These are phyloP conservation scores for Piaya cayana DNA, from an alignment of 2,113 vertebrate genomes.

Conservation along the genomic window DNA sequence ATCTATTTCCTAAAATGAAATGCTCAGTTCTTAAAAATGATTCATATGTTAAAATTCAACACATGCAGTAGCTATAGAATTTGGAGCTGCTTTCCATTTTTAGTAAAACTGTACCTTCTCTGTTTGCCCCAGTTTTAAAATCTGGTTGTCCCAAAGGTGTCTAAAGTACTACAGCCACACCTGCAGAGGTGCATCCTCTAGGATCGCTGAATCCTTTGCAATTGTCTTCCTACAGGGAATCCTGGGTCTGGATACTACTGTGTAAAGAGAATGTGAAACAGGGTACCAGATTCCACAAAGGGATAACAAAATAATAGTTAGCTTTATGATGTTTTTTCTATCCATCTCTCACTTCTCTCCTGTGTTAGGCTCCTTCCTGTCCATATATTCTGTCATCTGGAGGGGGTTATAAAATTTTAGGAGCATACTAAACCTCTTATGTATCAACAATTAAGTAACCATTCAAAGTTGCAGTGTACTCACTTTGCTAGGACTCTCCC, in stretches of 20 bases:
- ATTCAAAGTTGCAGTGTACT: background rate
- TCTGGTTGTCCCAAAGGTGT: background rate
- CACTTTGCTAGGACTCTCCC: background rate
- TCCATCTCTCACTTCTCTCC: background rate
- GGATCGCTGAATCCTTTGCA: background rate
- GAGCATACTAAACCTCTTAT: background rate
- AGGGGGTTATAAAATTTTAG: background rate
- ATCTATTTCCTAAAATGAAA: background rate
- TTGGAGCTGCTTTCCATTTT: background rate
- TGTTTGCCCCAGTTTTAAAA: background rate
- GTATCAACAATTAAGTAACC: background rate
- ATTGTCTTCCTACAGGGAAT: accelerated
- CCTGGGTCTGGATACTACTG: background rate
- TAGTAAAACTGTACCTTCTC: background rate
- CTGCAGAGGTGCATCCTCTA: background rate
- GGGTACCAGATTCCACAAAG: background rate
- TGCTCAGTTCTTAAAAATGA: background rate
- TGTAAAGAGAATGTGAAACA: background rate
- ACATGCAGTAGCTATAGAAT: background rate
- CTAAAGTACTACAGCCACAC: background rate
- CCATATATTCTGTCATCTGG: background rate
- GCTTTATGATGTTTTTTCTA: background rate
- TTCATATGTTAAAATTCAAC: background rate
- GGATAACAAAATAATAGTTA: background rate
- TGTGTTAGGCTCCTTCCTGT: background rate